A percentile compares a stretch with the other conserved stretches of the same genome.
Evolutionary conservation across 2,797 vertebrate genomes (phyloP).

Genomic region (Myotis daubentonii): DNA sequence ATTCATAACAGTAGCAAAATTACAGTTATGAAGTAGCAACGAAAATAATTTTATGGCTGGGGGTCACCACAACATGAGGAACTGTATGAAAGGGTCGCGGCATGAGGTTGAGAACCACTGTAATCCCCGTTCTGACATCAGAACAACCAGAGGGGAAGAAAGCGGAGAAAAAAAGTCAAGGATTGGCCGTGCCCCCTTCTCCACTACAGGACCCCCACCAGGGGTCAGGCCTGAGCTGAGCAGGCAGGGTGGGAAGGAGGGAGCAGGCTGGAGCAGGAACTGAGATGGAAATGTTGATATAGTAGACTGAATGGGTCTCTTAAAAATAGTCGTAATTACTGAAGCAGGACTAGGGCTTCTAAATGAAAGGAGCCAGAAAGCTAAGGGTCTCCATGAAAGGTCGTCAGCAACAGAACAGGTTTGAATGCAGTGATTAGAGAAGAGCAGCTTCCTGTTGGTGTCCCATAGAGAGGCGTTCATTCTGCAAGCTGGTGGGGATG

Average conservation of each 20-base stretch:
- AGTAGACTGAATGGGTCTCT: background rate
- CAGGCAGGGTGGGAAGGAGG: background rate
- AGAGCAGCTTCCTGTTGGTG: background rate
- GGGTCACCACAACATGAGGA: too few relatives aligned
- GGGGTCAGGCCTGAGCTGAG: background rate
- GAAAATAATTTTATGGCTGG: too few relatives aligned
- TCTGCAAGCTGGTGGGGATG: background rate
- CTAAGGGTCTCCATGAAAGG: background rate
- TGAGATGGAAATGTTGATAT: background rate
- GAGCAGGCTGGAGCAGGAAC: background rate
- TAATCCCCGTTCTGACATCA: slow-evolving; percentile 37
- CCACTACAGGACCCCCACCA: accelerated
- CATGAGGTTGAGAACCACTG: too few relatives aligned
- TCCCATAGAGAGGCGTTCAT: background rate
- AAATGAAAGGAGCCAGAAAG: background rate
- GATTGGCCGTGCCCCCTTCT: background rate
- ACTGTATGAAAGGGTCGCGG: too few relatives aligned
- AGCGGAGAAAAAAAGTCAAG: background rate
- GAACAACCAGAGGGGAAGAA: slow-evolving; percentile 37
- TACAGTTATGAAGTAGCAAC: too few relatives aligned
- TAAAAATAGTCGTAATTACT: background rate
- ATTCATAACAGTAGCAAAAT: too few relatives aligned
- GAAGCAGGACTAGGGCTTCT: background rate
- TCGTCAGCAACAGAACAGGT: background rate
- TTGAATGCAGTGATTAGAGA: background rate